These are phyloP conservation scores for Rhabdophis nuchalis DNA, from an alignment of 2,797 vertebrate species.

Conservation along the genomic window DNA sequence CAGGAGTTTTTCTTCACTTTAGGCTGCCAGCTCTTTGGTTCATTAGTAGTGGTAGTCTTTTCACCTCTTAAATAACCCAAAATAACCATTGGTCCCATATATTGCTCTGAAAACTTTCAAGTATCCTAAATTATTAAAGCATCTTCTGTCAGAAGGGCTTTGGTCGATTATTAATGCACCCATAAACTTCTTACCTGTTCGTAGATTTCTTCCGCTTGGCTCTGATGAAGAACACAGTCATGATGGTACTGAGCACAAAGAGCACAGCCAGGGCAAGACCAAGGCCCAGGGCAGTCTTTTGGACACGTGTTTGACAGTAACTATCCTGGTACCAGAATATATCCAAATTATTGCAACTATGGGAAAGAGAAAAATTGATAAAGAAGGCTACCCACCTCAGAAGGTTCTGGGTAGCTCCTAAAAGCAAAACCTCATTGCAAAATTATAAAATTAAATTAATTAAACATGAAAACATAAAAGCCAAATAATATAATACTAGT, in stretches of 20 bases:
- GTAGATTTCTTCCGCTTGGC: neutral
- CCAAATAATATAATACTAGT: neutral
- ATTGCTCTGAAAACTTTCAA: neutral
- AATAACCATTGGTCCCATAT: neutral
- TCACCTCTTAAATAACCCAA: neutral
- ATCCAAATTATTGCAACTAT: neutral
- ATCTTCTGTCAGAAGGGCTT: neutral
- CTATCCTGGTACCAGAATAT: neutral
- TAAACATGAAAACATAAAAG: neutral
- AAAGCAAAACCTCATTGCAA: neutral
- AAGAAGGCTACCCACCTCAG: neutral
- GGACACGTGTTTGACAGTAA: neutral
- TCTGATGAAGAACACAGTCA: neutral
- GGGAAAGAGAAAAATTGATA: neutral
- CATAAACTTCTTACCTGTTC: neutral
- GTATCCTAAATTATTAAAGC: neutral
- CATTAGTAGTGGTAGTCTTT: neutral
- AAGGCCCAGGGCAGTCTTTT: neutral
- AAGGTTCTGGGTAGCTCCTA: neutral
- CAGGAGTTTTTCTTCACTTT: neutral
- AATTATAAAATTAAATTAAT: neutral
- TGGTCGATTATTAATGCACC: neutral
- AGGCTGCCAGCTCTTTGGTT: neutral
- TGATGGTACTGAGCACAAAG: neutral
- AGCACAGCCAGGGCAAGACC: neutral